These are phyloP conservation scores for Tridacna crocea DNA, from an alignment of 2,888 invertebrate genomes.

Conservation along the genomic window DNA sequence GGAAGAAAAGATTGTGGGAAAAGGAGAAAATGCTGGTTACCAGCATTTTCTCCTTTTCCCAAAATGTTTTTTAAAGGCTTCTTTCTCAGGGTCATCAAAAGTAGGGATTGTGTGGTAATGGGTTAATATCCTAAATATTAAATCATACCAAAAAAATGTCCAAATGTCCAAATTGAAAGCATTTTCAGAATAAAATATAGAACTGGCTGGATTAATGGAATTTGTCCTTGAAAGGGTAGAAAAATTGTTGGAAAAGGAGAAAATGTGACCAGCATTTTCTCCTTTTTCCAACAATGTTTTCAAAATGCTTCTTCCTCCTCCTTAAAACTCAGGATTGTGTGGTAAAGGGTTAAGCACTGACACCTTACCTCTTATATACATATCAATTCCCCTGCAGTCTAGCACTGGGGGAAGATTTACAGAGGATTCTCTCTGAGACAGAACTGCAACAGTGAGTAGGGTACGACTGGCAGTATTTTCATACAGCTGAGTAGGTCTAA, in stretches of 20 bases:
- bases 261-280: background rate
- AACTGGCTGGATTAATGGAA: too few species aligned
- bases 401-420: slow-evolving; percentile 64
- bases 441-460: slow-evolving; percentile 64
- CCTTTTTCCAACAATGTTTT: background rate
- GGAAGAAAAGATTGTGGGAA: background rate
- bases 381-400: slow-evolving; percentile 72
- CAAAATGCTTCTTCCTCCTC: background rate
- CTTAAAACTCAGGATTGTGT: background rate
- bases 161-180: too few species aligned
- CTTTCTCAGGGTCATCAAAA: too few species aligned
- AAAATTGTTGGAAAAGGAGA: background rate
- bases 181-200: too few species aligned
- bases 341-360: background rate
- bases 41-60: too few species aligned
- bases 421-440: slow-evolving; percentile 66
- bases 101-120: too few species aligned
- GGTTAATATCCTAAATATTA: too few species aligned
- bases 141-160: too few species aligned
- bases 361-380: slow-evolving; percentile 70
- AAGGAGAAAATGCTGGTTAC: background rate
- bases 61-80: too few species aligned
- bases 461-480: slow-evolving; percentile 52
- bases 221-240: too few species aligned
- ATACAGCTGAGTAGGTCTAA: slow-evolving; percentile 61